Percentiles rank a stretch among this genome's conserved stretches.
Evolutionary conservation across 2,888 invertebrate species (phyloP).

Genomic region (Ceramica pisi): DNA sequence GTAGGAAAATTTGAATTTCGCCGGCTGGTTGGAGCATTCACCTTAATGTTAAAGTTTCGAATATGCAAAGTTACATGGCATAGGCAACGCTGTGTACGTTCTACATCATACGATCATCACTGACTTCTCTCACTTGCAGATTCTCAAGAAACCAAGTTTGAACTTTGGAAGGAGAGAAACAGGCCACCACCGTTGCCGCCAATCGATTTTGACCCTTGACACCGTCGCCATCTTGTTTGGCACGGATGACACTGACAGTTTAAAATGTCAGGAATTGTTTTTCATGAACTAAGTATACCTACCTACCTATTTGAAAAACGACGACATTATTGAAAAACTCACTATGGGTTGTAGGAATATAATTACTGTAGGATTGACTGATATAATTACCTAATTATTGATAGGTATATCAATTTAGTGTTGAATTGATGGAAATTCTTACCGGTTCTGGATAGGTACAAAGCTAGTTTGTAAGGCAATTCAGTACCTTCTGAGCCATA

Average conservation of each 20-base stretch:
- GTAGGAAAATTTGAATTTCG: too few relatives aligned
- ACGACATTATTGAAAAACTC: neutral
- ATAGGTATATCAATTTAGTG: neutral
- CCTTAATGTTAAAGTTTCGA: too few relatives aligned
- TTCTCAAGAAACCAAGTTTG: constrained; percentile 78
- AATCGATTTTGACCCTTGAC: constrained; percentile 75
- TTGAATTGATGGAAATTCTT: neutral
- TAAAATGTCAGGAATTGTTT: constrained; percentile 15
- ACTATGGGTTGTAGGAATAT: neutral
- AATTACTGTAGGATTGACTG: neutral
- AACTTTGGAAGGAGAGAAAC: constrained; percentile 73
- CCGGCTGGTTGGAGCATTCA: too few relatives aligned
- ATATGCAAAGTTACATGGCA: too few relatives aligned
- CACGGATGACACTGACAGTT: constrained; percentile 24
- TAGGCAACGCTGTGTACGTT: too few relatives aligned
- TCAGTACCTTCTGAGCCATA: neutral
- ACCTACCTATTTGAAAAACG: neutral
- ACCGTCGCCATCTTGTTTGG: constrained; percentile 10
- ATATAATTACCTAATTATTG: constrained; percentile 2
- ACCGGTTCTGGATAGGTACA: neutral
- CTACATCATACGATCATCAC: too few relatives aligned
- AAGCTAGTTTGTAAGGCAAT: neutral
- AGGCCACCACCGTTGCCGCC: constrained; percentile 78
- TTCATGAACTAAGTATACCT: neutral
- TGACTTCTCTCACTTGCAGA: constrained; percentile 65